phyloP scores from a whole-genome alignment of 1,140 invertebrate genomes.

The Drosophila busckii region DNA sequence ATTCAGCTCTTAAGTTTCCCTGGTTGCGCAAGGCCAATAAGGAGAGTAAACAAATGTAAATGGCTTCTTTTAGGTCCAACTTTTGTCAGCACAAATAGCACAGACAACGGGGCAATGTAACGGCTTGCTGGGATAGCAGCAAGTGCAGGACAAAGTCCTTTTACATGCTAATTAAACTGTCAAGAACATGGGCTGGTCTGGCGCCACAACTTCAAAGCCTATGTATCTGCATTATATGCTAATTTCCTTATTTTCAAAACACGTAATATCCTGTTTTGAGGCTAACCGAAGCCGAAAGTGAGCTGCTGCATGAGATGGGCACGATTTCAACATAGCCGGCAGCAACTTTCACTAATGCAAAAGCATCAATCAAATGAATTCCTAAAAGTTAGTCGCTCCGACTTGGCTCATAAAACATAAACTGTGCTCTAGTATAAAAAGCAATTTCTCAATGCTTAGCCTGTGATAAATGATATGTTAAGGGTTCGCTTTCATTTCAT shows the following conservation, averaged over 20 bases:
- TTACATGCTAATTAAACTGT: constrained; percentile 53
- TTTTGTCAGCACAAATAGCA: not conserved
- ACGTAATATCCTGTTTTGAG: constrained; percentile 57
- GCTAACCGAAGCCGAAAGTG: constrained; percentile 30
- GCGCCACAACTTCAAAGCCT: constrained; percentile 48
- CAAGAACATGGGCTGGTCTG: constrained; percentile 32
- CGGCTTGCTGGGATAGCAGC: not conserved
- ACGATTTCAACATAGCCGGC: too few relatives aligned
- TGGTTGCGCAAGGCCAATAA: not conserved
- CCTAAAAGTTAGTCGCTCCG: too few relatives aligned
- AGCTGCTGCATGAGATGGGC: too few relatives aligned
- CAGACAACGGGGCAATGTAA: not conserved
- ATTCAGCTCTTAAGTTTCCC: constrained; percentile 3
- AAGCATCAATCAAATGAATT: too few relatives aligned
- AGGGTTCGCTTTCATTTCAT: too few relatives aligned
- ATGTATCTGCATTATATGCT: constrained; percentile 53
- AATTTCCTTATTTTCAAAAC: constrained; percentile 40
- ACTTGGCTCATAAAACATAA: too few relatives aligned
- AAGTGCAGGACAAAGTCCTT: constrained; percentile 1
- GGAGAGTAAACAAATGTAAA: too few relatives aligned
- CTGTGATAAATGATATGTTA: too few relatives aligned
- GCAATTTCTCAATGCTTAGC: too few relatives aligned
- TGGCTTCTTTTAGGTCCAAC: too few relatives aligned
- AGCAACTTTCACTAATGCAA: too few relatives aligned
- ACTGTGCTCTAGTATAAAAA: too few relatives aligned